phyloP scores from a whole-genome alignment of 2,797 vertebrate genomes.

The Cynodonichthys magdalenae region DNA sequence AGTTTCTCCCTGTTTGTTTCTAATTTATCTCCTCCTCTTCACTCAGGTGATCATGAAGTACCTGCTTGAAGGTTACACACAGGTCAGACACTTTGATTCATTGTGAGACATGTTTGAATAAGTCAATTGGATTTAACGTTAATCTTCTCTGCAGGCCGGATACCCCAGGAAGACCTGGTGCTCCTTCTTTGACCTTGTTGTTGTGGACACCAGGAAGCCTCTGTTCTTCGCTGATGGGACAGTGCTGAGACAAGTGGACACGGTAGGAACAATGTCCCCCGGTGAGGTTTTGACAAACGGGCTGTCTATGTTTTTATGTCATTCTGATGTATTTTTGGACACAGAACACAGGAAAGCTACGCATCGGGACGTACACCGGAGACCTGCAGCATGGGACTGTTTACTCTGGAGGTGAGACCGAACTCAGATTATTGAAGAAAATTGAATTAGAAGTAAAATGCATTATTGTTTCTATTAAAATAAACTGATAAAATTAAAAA shows the following conservation, averaged over 20 bases:
- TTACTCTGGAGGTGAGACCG: conserved; percentile 84
- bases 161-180: conserved; percentile 71
- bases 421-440: neutral
- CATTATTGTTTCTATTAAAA: neutral
- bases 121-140: neutral
- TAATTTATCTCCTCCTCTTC: conserved; percentile 11
- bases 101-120: neutral
- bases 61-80: conserved; percentile 77
- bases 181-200: conserved; percentile 85
- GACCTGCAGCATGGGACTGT: conserved; percentile 84
- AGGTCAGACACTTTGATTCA: conserved; percentile 53
- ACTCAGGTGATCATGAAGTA: conserved; percentile 87
- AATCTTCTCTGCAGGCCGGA: conserved; percentile 2
- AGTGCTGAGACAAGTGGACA: conserved; percentile 88
- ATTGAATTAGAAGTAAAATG: neutral
- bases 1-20: neutral
- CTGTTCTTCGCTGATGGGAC: conserved; percentile 87
- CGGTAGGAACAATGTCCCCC: conserved; percentile 60
- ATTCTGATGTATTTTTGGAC: conserved; percentile 7
- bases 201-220: conserved; percentile 89
- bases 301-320: neutral
- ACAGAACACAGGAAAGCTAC: conserved; percentile 87
- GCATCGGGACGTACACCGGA: conserved; percentile 87
- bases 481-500: neutral
- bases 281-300: neutral